These are phyloP conservation scores for Pristiophorus japonicus DNA, from an alignment of 2,113 vertebrate species.

Conservation along the genomic window DNA sequence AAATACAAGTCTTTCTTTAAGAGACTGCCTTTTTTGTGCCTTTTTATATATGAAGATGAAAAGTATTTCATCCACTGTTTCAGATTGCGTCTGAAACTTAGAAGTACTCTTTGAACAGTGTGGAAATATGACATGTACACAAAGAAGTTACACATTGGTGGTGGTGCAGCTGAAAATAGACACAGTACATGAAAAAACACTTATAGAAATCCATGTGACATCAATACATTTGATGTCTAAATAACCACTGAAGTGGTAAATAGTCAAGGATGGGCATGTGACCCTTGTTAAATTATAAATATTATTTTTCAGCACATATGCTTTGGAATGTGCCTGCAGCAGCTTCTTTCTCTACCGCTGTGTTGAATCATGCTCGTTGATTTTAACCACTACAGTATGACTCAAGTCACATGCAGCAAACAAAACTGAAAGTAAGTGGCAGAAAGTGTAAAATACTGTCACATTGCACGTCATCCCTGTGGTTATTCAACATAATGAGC, in stretches of 20 bases:
- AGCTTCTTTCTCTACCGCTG: no score
- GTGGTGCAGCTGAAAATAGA: not conserved
- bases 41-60: no score
- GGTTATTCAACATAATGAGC: not conserved
- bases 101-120: no score
- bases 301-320: not conserved
- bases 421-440: not conserved
- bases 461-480: not conserved
- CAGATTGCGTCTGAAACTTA: not conserved
- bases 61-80: no score
- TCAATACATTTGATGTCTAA: not conserved
- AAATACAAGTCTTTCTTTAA: no score
- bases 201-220: not conserved
- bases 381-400: not conserved
- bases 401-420: not conserved
- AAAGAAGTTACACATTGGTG: not conserved
- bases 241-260: not conserved
- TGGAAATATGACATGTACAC: not conserved
- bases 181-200: not conserved
- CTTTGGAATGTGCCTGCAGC: no score
- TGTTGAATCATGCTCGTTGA: not conserved
- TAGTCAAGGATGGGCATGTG: not conserved
- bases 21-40: no score
- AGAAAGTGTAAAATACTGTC: not conserved
- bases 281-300: not conserved